A percentile compares a stretch with the other conserved stretches of the same genome.
Conservation (phyloP, 1,140 invertebrate species). For the Hormaphis cornu region DNA sequence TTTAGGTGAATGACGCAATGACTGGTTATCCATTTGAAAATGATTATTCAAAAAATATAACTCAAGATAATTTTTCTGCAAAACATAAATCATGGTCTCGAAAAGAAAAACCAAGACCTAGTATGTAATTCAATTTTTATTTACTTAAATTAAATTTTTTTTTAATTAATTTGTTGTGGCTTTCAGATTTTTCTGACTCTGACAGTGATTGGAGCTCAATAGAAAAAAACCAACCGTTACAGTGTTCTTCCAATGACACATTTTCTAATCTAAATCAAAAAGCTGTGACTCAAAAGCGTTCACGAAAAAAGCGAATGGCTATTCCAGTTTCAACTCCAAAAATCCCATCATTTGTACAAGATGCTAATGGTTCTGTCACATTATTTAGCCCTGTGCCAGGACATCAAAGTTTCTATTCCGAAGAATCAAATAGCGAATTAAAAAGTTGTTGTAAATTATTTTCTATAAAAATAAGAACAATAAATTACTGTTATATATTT, state of each 20-base stretch:
- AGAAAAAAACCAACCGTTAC: constrained; percentile 56
- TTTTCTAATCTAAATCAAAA: constrained; percentile 56
- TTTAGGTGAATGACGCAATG: constrained; percentile 50
- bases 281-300: constrained; percentile 65
- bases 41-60: constrained; percentile 51
- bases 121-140: constrained; percentile 44
- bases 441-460: too few relatives aligned
- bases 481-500: background rate
- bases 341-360: constrained; percentile 50
- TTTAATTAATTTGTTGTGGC: constrained; percentile 32
- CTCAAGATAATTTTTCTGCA: constrained; percentile 52
- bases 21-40: constrained; percentile 50
- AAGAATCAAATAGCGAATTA: constrained; percentile 5
- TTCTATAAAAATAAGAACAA: too few relatives aligned
- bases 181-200: constrained; percentile 67
- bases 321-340: constrained; percentile 77
- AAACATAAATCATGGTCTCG: constrained; percentile 52
- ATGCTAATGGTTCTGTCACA: constrained; percentile 19
- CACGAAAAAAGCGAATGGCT: constrained; percentile 62
- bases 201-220: constrained; percentile 78
- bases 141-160: background rate
- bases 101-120: constrained; percentile 54
- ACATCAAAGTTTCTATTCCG: background rate
- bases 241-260: constrained; percentile 39
- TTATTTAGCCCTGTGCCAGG: background rate